Evolutionary conservation across 1,140 invertebrate genomes (phyloP).

Genomic region (Eurosta solidaginis): DNA sequence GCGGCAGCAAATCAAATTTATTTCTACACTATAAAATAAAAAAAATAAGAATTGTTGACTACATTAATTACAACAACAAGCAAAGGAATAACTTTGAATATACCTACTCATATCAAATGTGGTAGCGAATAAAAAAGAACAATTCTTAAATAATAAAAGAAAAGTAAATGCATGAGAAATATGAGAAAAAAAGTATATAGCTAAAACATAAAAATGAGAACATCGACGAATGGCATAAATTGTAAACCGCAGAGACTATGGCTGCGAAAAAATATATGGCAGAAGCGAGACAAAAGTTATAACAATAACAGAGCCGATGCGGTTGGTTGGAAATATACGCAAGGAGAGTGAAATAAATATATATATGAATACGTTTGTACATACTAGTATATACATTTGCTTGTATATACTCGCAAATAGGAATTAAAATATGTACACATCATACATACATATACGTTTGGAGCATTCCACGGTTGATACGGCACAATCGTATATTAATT

Average conservation of each 20-base stretch:
- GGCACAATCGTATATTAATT: neutral
- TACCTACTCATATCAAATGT: neutral
- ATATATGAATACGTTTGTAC: neutral
- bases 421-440: no score
- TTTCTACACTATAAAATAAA: slow-evolving; percentile 43
- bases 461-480: neutral
- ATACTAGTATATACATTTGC: neutral
- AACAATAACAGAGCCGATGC: neutral
- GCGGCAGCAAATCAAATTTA: slow-evolving; percentile 57
- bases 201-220: neutral
- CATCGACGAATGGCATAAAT: neutral
- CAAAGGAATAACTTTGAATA: neutral
- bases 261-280: neutral
- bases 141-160: no score
- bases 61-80: neutral
- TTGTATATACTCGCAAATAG: neutral
- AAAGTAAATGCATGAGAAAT: neutral
- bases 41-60: neutral
- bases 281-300: slow-evolving; percentile 9
- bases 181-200: neutral
- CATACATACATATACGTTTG: neutral
- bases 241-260: neutral
- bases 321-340: neutral
- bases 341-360: neutral
- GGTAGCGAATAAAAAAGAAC: neutral